Conservation (phyloP, 2,888 invertebrate species). For the Phaedon cochleariae region DNA sequence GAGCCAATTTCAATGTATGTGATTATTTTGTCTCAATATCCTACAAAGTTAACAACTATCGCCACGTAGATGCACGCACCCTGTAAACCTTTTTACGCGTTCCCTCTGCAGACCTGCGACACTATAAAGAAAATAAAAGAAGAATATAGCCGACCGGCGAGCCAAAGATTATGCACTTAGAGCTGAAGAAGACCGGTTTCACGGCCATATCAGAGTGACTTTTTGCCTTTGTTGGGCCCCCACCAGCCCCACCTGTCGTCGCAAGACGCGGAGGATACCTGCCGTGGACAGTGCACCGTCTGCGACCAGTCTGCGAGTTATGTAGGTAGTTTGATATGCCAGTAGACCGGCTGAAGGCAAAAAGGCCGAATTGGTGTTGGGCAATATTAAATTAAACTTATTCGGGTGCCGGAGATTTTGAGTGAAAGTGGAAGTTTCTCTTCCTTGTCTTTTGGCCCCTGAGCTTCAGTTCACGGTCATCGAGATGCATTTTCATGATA, state of each 20-base stretch:
- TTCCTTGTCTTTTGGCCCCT: background rate
- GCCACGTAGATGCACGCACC: background rate
- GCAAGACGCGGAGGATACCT: constrained; percentile 33
- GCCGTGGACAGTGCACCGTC: constrained; percentile 34
- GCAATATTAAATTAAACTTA: background rate
- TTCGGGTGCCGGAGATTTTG: background rate
- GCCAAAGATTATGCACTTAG: background rate
- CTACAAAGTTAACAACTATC: too few relatives aligned
- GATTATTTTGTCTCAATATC: too few relatives aligned
- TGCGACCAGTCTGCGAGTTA: constrained; percentile 33
- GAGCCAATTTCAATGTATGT: too few relatives aligned
- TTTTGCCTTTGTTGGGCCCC: constrained; percentile 32
- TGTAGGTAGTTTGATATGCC: constrained; percentile 2
- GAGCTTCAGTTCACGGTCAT: background rate
- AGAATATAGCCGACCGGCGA: background rate
- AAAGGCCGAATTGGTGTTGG: background rate
- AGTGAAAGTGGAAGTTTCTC: constrained; percentile 25
- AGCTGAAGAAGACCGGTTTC: constrained; percentile 29
- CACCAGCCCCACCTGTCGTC: constrained; percentile 33
- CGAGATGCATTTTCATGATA: too few relatives aligned
- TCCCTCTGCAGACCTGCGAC: background rate
- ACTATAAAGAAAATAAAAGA: background rate
- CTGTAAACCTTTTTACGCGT: background rate
- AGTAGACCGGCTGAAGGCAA: constrained; percentile 13
- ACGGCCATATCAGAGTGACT: constrained; percentile 24